Evolutionary conservation across 1,140 invertebrate species (phyloP).

Genomic region (Onthophagus taurus): DNA sequence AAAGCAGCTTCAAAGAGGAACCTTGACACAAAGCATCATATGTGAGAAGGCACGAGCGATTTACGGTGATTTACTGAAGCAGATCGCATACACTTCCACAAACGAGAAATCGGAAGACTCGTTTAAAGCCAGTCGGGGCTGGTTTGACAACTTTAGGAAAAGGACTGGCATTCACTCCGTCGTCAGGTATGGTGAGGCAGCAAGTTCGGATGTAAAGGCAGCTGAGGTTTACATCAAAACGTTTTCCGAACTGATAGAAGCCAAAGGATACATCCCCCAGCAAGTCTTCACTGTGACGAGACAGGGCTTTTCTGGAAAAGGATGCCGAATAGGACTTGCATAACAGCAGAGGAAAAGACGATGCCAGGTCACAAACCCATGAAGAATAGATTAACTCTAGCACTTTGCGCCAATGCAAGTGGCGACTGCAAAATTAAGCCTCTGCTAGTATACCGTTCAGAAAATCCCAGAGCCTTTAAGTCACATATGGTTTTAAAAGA

Average conservation of each 20-base stretch:
- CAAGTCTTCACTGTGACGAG: conserved; percentile 39
- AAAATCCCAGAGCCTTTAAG: conserved; percentile 37
- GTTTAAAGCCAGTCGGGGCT: conserved; percentile 28
- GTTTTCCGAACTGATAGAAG: too few species aligned
- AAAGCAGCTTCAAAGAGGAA: conserved; percentile 18
- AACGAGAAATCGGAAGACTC: conserved; percentile 17
- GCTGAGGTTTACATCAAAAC: conserved; percentile 27
- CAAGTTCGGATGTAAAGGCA: conserved; percentile 19
- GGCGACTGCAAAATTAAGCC: conserved; percentile 39
- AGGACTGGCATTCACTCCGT: conserved; percentile 21
- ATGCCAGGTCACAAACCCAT: too few species aligned
- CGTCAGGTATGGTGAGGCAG: conserved; percentile 21
- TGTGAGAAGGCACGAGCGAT: conserved; percentile 20
- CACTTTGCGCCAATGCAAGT: conserved; percentile 36
- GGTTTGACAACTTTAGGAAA: conserved; percentile 27
- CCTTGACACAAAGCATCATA: conserved; percentile 20
- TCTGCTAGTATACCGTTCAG: conserved; percentile 37
- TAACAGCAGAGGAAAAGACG: too few species aligned
- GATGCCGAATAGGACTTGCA: conserved; percentile 31
- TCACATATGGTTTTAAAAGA: conserved; percentile 25
- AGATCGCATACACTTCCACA: conserved; percentile 18
- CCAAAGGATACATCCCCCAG: too few species aligned
- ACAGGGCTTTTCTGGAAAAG: conserved; percentile 37
- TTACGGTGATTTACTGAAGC: conserved; percentile 22
- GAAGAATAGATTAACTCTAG: too few species aligned